These are phyloP conservation scores for Cheilosia variabilis DNA, from an alignment of 2,888 invertebrate genomes.

Conservation along the genomic window DNA sequence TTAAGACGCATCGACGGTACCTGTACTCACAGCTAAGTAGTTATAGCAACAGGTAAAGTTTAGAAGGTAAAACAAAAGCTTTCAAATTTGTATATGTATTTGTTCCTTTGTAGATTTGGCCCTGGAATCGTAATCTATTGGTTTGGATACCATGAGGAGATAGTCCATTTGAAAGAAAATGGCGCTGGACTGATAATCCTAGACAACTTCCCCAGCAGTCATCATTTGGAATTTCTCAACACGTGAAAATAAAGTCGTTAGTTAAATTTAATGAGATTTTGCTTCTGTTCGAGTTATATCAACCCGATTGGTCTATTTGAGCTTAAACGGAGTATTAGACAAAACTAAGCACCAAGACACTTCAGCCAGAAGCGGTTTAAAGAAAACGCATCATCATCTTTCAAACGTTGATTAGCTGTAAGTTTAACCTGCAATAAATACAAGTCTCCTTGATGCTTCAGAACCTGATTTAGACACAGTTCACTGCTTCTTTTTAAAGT, in stretches of 20 bases:
- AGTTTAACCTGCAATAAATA: too few species aligned
- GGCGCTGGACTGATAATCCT: slow-evolving; percentile 86
- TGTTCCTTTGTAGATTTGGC: slow-evolving; percentile 88
- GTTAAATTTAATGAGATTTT: slow-evolving; percentile 11
- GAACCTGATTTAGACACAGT: too few species aligned
- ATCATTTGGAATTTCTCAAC: slow-evolving; percentile 83
- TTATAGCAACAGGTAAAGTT: slow-evolving; percentile 90
- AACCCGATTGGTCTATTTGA: too few species aligned
- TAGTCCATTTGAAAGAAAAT: slow-evolving; percentile 85
- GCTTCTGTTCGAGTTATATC: neutral
- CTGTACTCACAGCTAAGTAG: slow-evolving; percentile 93
- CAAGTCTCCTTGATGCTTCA: neutral
- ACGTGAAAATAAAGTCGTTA: slow-evolving; percentile 53
- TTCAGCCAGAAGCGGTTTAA: too few species aligned
- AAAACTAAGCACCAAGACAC: too few species aligned
- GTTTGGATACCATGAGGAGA: slow-evolving; percentile 92
- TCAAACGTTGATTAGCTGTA: too few species aligned
- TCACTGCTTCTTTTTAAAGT: slow-evolving; percentile 5
- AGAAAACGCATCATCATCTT: too few species aligned
- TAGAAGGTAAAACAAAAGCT: neutral
- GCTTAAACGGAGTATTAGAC: too few species aligned
- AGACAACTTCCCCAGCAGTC: slow-evolving; percentile 85
- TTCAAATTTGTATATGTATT: neutral
- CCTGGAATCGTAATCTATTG: slow-evolving; percentile 97
- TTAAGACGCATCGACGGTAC: slow-evolving; percentile 91